Percentiles rank a stretch among this genome's conserved stretches.
Conservation (phyloP, 2,797 vertebrate genomes). For the Myripristis jacobus region DNA sequence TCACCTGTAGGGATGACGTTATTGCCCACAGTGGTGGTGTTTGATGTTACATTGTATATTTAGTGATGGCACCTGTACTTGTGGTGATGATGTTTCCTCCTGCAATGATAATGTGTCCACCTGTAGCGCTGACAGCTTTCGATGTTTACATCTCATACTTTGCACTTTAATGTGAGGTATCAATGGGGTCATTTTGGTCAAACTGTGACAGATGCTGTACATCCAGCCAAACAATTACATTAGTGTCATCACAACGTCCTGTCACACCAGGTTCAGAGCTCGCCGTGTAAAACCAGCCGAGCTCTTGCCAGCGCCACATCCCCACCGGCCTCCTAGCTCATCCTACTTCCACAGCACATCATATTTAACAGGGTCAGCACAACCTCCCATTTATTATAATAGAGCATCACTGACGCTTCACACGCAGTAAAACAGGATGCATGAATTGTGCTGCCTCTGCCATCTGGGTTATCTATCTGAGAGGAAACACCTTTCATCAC, state of each 20-base stretch:
- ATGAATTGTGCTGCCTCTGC: constrained; percentile 19
- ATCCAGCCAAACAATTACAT: constrained; percentile 2
- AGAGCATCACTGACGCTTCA: neutral
- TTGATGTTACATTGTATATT: too few species aligned
- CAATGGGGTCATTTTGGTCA: neutral
- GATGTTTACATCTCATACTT: too few species aligned
- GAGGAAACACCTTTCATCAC: constrained; percentile 3
- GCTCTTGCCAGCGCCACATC: neutral
- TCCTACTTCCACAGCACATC: neutral
- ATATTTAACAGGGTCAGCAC: neutral
- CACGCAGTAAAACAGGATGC: constrained; percentile 12
- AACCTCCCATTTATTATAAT: constrained; percentile 20
- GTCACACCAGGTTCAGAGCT: neutral
- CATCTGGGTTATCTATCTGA: constrained; percentile 22
- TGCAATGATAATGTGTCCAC: too few species aligned
- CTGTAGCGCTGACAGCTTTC: too few species aligned
- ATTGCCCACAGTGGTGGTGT: too few species aligned
- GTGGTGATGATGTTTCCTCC: too few species aligned
- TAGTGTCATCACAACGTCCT: neutral
- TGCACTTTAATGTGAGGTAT: too few species aligned
- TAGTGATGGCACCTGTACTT: too few species aligned
- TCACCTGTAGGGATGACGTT: too few species aligned
- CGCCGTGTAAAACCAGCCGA: neutral
- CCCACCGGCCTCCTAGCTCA: neutral
- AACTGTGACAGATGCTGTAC: neutral